phyloP scores from a whole-genome alignment of 2,113 vertebrate species.

The Zeus faber region DNA sequence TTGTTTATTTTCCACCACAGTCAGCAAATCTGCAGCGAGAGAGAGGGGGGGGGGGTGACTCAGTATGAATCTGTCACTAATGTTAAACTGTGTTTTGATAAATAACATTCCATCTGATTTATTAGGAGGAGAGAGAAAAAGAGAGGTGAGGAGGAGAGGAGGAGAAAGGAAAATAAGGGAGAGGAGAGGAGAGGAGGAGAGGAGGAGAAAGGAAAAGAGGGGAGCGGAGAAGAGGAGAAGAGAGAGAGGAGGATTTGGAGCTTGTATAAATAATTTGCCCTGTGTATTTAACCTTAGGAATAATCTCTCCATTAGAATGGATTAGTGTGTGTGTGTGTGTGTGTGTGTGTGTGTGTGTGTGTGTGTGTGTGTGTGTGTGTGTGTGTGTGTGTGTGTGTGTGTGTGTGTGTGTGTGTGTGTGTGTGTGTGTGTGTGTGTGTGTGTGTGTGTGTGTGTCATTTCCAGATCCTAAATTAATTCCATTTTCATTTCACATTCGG shows the following conservation, averaged over 20 bases:
- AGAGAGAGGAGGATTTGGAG: not conserved
- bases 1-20: slow-evolving; percentile 54
- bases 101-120: slow-evolving; percentile 59
- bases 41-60: slow-evolving; percentile 19
- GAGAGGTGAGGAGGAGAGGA: not conserved
- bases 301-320: no score
- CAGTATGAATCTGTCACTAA: slow-evolving; percentile 52
- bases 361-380: no score
- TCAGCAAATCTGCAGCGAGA: slow-evolving; percentile 51
- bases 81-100: slow-evolving; percentile 60
- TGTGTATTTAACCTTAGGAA: no score
- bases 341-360: no score
- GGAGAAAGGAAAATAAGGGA: not conserved
- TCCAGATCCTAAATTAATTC: no score
- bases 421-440: no score
- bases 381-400: no score
- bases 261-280: no score
- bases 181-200: not conserved
- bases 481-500: no score
- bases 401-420: no score
- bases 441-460: no score
- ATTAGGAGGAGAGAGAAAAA: slow-evolving; percentile 30
- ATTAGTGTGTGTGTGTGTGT: no score
- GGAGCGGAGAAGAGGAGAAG: not conserved
- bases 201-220: not conserved